A percentile compares a stretch with the other conserved stretches of the same genome.
phyloP scores from a whole-genome alignment of 2,113 vertebrate genomes.

The Turdus rufiventris region DNA sequence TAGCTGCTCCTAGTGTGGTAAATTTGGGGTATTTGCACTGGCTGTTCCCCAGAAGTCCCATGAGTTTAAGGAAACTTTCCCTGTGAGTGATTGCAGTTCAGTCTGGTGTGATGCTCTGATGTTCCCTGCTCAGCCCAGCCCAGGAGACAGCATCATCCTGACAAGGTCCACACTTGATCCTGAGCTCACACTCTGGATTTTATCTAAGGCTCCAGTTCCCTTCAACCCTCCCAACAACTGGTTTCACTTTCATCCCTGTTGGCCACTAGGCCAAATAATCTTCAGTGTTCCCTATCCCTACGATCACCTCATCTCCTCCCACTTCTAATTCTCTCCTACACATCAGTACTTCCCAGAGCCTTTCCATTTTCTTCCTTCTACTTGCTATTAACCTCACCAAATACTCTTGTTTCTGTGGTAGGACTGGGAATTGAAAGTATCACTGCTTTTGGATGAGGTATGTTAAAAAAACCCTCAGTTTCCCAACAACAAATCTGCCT shows the following conservation, averaged over 20 bases:
- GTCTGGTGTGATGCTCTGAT: fast-evolving
- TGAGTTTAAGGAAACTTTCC: neutral
- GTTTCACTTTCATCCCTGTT: neutral
- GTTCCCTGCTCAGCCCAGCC: neutral
- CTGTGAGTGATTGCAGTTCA: neutral
- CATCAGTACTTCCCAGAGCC: neutral
- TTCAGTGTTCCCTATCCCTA: neutral
- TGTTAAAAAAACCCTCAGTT: neutral
- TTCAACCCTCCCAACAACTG: neutral
- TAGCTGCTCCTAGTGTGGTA: neutral
- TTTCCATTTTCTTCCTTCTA: slow-evolving; percentile 4
- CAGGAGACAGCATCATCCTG: neutral
- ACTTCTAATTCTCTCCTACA: neutral
- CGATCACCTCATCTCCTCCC: neutral
- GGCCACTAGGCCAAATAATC: neutral
- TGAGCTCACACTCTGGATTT: neutral
- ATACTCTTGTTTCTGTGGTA: neutral
- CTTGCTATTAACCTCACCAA: neutral
- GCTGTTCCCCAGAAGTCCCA: neutral
- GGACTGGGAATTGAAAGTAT: neutral
- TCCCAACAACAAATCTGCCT: neutral
- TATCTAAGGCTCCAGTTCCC: neutral
- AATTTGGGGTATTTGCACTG: neutral
- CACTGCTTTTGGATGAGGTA: neutral
- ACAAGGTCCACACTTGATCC: neutral